Conservation (phyloP, 2,888 invertebrate species). For the Corythucha ciliata region DNA sequence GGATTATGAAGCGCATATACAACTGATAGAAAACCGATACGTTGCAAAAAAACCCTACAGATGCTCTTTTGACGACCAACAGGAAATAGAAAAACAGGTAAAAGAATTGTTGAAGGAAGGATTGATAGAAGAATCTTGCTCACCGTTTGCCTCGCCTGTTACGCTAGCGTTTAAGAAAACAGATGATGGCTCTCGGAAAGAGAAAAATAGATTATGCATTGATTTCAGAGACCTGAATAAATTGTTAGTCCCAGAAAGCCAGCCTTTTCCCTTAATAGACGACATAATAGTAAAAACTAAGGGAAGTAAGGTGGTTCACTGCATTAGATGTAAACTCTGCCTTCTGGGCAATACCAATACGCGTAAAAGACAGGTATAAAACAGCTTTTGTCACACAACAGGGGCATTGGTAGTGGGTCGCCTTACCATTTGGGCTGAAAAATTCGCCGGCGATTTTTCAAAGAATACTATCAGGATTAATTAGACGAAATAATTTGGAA, state of each 20-base stretch:
- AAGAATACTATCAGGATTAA: too few relatives aligned
- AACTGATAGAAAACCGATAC: slow-evolving; percentile 12
- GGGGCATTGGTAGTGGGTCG: slow-evolving; percentile 10
- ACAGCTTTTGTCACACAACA: slow-evolving; percentile 9
- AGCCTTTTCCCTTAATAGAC: slow-evolving; percentile 22
- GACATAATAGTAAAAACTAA: slow-evolving; percentile 16
- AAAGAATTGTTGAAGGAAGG: slow-evolving; percentile 12
- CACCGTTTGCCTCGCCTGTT: slow-evolving; percentile 22
- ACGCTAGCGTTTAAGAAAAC: slow-evolving; percentile 23
- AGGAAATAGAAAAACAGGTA: slow-evolving; percentile 19
- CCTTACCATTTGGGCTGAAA: neutral
- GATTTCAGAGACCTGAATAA: slow-evolving; percentile 24
- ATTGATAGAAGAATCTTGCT: slow-evolving; percentile 22
- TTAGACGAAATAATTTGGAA: too few relatives aligned
- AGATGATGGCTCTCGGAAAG: slow-evolving; percentile 1
- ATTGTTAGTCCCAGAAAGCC: slow-evolving; percentile 17
- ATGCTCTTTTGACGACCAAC: slow-evolving; percentile 9
- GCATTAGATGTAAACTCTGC: too few relatives aligned
- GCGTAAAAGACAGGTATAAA: neutral
- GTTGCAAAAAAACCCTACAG: slow-evolving; percentile 10
- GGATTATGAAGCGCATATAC: slow-evolving; percentile 15
- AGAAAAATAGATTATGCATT: slow-evolving; percentile 14
- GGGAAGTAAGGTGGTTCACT: too few relatives aligned
- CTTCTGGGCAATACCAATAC: slow-evolving; percentile 15
- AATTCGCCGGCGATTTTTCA: too few relatives aligned